Evolutionary conservation across 1,140 invertebrate species (phyloP), one percentile per base, ranked within the genome.

Genomic region (Cataglyphis hispanica): DNA sequence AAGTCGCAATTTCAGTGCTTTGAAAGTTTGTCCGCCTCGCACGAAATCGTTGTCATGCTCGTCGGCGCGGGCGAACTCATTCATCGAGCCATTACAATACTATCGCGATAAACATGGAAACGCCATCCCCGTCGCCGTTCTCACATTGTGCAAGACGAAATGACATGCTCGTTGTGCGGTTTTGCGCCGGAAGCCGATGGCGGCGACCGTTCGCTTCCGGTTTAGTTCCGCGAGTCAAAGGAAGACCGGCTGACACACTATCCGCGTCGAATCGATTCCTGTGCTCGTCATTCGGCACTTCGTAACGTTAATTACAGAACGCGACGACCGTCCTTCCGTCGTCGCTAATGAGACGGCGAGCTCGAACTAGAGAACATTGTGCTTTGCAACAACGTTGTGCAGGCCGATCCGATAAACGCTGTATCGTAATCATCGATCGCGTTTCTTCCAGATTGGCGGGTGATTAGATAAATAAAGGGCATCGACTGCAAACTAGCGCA

Each of bases 181-280:
- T 86, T 90, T 58, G 63, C 66, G 75, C 66, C 84, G 89, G 85
- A 90, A 90, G 22, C 80, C 58, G 76, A 22, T 56, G 53, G 72
- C 70, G 85, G 1, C 90, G 74, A 85, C 77, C 84, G 70, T 64
- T 61, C 63, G 70, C 76, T 89, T 90, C 90, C 90, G 90, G 87
- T 64, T 86, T 86, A 87, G 61, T 91, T 91, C 89, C 43, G 61
- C 70, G 80, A 91, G 76, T 91, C 89, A 90, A 91, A 90, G 87
- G 89, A 74, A 84, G 74, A 90, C 60, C 77, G 84, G 53, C 61
- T 37, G 83, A 60, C 84, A 85, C 16, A 19, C 60, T 61, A 83
- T 88, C 77, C 60, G 63, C 74, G 56, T 53, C 64, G 66, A 76
- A 81, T 58, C 67, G 70, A 34, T 64, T 76, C 46, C 64, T 16